These are phyloP conservation scores for Coremacera marginata DNA, from an alignment of 2,888 invertebrate genomes.

Conservation along the genomic window DNA sequence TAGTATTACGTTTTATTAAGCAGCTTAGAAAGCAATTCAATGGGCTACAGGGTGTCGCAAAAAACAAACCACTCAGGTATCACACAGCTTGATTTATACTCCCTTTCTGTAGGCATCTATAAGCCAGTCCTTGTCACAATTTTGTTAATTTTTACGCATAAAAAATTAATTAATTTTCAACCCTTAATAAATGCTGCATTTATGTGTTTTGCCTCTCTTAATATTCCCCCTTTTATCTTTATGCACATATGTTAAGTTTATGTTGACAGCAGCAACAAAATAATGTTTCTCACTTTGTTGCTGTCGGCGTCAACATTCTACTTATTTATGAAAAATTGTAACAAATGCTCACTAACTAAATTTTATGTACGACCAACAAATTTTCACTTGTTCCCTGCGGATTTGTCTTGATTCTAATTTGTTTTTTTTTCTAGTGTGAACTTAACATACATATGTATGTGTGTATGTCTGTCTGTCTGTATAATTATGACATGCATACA, in stretches of 20 bases:
- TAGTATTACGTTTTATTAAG: slow-evolving; percentile 6
- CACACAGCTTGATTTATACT: not conserved
- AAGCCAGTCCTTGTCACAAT: too few species aligned
- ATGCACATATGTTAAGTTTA: slow-evolving; percentile 23
- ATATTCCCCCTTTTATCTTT: not conserved
- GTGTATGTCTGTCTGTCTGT: too few species aligned
- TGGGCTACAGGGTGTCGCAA: not conserved
- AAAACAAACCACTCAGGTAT: not conserved
- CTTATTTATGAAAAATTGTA: slow-evolving; percentile 8
- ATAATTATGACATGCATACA: too few species aligned
- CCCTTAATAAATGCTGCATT: slow-evolving; percentile 7
- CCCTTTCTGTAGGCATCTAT: not conserved
- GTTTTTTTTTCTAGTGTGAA: not conserved
- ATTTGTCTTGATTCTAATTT: not conserved
- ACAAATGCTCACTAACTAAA: slow-evolving; percentile 24
- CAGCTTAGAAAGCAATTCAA: not conserved
- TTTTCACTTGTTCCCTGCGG: slow-evolving; percentile 9
- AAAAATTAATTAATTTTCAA: not conserved
- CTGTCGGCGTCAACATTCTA: not conserved
- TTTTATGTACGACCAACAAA: not conserved
- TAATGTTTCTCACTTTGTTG: not conserved
- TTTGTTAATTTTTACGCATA: not conserved
- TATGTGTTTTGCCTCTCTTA: not conserved
- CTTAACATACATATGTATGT: too few species aligned
- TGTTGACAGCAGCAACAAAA: not conserved